These are phyloP conservation scores for Podarcis siculus DNA, from an alignment of 2,797 vertebrate species.

Conservation along the genomic window DNA sequence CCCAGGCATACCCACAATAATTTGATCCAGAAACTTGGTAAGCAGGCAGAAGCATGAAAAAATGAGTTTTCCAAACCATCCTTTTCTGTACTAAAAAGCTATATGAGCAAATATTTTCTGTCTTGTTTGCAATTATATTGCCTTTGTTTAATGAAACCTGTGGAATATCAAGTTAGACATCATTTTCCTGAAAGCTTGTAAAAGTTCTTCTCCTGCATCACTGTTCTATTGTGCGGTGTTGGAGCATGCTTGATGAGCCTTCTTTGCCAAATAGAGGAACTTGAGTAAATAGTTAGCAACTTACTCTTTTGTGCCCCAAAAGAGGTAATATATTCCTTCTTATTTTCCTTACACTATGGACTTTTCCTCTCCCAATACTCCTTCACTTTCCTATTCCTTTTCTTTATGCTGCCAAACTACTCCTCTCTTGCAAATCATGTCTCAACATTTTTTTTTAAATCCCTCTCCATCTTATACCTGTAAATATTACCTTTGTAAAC, in stretches of 20 bases:
- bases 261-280: neutral
- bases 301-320: neutral
- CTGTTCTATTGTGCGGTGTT: neutral
- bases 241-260: neutral
- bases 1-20: neutral
- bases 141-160: neutral
- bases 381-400: neutral
- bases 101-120: neutral
- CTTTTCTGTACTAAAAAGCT: neutral
- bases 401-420: neutral
- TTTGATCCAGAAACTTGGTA: no score
- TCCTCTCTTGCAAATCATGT: neutral
- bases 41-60: no score
- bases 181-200: neutral
- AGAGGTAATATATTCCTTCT: neutral
- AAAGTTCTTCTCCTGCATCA: neutral
- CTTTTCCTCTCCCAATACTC: neutral
- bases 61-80: no score
- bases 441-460: neutral
- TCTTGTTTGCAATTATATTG: neutral
- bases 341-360: neutral
- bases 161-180: neutral
- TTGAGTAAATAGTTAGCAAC: neutral
- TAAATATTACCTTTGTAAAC: neutral
- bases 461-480: neutral